Conservation (phyloP, 1,140 invertebrate species). For the Anoplophora glabripennis region DNA sequence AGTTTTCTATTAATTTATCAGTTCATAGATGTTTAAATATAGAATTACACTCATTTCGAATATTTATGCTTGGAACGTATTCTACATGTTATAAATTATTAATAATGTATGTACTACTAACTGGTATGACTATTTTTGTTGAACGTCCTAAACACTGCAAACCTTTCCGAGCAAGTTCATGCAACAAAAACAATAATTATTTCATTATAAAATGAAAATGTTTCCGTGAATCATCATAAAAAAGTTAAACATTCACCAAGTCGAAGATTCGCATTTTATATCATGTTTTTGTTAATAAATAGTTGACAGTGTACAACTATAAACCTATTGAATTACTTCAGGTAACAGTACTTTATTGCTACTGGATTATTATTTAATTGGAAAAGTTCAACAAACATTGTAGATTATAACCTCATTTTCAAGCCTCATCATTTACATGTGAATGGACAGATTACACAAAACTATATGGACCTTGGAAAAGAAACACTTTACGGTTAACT, state of each 20-base stretch:
- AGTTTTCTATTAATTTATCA: not conserved
- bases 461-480: too few species aligned
- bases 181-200: not conserved
- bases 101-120: conserved; percentile 1
- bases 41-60: not conserved
- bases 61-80: conserved; percentile 6
- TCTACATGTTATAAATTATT: conserved; percentile 5
- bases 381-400: not conserved
- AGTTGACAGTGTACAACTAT: too few species aligned
- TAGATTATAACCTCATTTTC: too few species aligned
- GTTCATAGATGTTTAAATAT: conserved; percentile 2
- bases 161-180: not conserved
- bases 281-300: too few species aligned
- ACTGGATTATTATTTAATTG: not conserved
- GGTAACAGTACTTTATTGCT: not conserved
- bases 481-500: too few species aligned
- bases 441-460: too few species aligned
- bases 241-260: too few species aligned
- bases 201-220: too few species aligned
- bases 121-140: conserved; percentile 12
- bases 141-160: not conserved
- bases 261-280: too few species aligned
- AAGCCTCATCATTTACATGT: too few species aligned
- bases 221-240: too few species aligned
- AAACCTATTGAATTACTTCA: too few species aligned